Evolutionary conservation across 1,140 invertebrate species (phyloP).

Genomic region (Papilio xuthus): DNA sequence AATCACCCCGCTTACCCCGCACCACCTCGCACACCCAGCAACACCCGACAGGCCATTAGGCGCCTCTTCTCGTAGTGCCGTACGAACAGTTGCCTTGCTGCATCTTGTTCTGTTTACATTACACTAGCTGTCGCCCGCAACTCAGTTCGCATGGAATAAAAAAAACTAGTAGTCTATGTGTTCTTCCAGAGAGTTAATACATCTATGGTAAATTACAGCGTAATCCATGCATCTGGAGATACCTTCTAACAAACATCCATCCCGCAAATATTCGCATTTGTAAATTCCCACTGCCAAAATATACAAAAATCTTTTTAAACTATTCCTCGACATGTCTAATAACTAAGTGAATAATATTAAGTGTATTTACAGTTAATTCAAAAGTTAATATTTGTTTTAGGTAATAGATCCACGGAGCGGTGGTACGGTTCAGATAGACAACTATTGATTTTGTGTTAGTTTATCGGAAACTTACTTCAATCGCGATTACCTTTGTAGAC

Average conservation of each 20-base stretch:
- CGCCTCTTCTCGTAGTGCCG: neutral
- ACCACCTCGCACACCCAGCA: neutral
- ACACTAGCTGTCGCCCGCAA: too few species aligned
- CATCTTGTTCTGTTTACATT: neutral
- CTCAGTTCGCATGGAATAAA: too few species aligned
- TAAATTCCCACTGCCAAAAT: too few species aligned
- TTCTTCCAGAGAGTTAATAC: too few species aligned
- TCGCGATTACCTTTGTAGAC: slow-evolving; percentile 22
- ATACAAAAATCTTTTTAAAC: too few species aligned
- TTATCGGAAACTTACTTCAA: slow-evolving; percentile 7
- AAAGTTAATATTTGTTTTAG: neutral
- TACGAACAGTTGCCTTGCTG: neutral
- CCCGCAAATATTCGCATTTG: too few species aligned
- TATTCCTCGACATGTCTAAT: neutral
- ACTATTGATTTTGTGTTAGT: slow-evolving; percentile 23
- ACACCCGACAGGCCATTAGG: slow-evolving; percentile 1
- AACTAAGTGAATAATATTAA: neutral
- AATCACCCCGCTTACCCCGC: neutral
- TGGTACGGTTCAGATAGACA: neutral
- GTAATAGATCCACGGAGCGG: neutral
- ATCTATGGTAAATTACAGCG: too few species aligned
- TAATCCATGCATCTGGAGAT: too few species aligned
- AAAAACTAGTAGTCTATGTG: too few species aligned
- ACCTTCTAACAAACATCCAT: too few species aligned
- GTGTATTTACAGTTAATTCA: neutral